Conservation (phyloP, 1,140 invertebrate species). For the Neocloeon triangulifer region DNA sequence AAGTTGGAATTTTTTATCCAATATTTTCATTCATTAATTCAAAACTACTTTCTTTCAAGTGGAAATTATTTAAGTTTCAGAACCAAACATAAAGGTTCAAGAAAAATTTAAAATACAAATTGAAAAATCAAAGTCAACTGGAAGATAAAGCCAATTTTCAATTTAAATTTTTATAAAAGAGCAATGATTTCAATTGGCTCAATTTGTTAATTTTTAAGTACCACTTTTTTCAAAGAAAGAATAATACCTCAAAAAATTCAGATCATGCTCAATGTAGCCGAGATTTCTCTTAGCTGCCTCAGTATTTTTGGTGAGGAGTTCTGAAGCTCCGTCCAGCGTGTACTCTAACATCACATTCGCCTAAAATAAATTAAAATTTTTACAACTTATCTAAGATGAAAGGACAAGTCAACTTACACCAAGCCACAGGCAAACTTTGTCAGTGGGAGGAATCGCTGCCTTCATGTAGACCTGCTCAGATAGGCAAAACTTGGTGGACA, state of each 20-base stretch:
- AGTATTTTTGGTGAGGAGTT: slow-evolving; percentile 70
- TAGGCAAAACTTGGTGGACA: slow-evolving; percentile 79
- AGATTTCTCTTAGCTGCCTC: slow-evolving; percentile 67
- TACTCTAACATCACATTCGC: slow-evolving; percentile 99
- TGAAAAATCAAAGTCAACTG: no score
- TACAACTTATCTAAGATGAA: slow-evolving; percentile 1
- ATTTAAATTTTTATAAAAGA: no score
- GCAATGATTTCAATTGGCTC: no score
- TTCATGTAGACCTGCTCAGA: slow-evolving; percentile 92
- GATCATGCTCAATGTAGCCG: slow-evolving; percentile 66
- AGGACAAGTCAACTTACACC: slow-evolving; percentile 30
- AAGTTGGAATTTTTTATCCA: no score
- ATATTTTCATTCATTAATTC: no score
- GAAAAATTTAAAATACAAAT: no score
- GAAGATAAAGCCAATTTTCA: no score
- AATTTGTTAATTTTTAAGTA: no score
- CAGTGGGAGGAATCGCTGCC: slow-evolving; percentile 65
- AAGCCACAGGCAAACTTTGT: slow-evolving; percentile 92
- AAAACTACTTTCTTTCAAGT: no score
- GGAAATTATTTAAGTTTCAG: no score
- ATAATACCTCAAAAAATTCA: slow-evolving; percentile 68
- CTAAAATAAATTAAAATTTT: slow-evolving; percentile 15
- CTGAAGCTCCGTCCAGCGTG: slow-evolving; percentile 73
- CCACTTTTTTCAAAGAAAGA: no score
- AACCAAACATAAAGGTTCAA: no score